Evolutionary conservation across 2,797 vertebrate species (phyloP), one percentile per base, ranked within the genome.

Genomic region (Strix occidentalis): DNA sequence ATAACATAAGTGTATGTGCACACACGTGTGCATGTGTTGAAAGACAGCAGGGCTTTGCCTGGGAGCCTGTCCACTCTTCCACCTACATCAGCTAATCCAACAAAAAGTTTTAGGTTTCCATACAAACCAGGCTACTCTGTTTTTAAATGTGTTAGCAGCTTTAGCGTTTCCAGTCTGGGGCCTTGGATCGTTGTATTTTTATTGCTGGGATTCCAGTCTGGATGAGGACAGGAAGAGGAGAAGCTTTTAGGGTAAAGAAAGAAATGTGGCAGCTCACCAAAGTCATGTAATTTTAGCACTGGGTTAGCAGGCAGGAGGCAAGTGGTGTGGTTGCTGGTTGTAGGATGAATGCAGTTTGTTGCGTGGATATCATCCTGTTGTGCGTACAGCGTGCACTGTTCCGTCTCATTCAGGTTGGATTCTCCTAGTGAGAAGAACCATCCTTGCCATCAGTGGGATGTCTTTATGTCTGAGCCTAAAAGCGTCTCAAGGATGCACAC

Each of bases 311-410:
- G 72, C 56, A 83, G 48, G 48, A 88, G 83, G 58, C 69, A 79
- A 57, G n/a, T 8, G 50, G 63, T 69, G 26, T n/a, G 10, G 9
- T 81, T 56, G 84, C 26, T 61, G 33, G 53, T 76, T 70, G 39
- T 16, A 4, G 20, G 65, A n/a, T 46, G 64, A 26, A 21, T 35
- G 51, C 41, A 51, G 33, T 70, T 92, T 64, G 46, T 75, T 57
- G 24, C 0, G 0, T 79, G 60, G 37, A 61, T 89, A 21, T 61
- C 28, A 48, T 72, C 43, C 58, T 0, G 0, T 71, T 2, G 3
- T 0, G 0, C 12, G 2, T 37, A 10, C 43, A 11, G 23, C 1
- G 0, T 48, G 17, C 33, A 20, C 37, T 0, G 1, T 60, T 54
- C 64, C 63, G 4, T 39, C 41, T 46, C 4, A n/a, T 57, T 74